These are phyloP conservation scores for Monodelphis domestica DNA, from an alignment of 2,797 vertebrate genomes.

Conservation along the genomic window DNA sequence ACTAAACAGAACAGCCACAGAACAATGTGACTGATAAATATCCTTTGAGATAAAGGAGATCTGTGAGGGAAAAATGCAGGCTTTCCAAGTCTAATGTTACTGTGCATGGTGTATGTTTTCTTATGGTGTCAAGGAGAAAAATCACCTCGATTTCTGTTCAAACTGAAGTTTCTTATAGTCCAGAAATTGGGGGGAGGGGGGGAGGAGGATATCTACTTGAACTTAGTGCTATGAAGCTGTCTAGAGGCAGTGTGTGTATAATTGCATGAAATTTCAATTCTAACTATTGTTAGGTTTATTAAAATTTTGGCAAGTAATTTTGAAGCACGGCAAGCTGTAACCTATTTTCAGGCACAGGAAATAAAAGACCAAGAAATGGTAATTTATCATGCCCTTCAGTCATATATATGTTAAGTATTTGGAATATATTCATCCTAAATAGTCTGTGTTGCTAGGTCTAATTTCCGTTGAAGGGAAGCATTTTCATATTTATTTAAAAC, in stretches of 20 bases:
- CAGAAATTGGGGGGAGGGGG: background rate
- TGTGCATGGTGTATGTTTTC: background rate
- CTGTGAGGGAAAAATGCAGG: background rate
- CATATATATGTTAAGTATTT: conserved; percentile 68
- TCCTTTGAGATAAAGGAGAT: background rate
- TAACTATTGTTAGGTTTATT: accelerated
- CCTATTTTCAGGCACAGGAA: conserved; percentile 67
- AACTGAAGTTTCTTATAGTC: background rate
- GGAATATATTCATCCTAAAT: conserved; percentile 69
- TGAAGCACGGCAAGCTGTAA: conserved; percentile 26
- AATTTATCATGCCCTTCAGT: conserved; percentile 67
- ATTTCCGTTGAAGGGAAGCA: conserved; percentile 82
- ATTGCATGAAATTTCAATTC: background rate
- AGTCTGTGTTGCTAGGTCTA: conserved; percentile 62
- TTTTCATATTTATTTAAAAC: conserved; percentile 67
- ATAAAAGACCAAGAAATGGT: conserved; percentile 58
- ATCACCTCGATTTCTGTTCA: background rate
- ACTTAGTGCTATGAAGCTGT: background rate
- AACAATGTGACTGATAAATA: background rate
- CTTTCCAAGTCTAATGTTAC: background rate
- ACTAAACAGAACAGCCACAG: background rate
- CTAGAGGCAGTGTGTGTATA: accelerated
- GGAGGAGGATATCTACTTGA: background rate
- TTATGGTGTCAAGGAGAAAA: background rate
- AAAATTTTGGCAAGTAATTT: background rate